Percentiles rank a stretch among this genome's conserved stretches.
These are phyloP conservation scores for Catagonus wagneri DNA, from an alignment of 2,113 vertebrate species.

Conservation along the genomic window DNA sequence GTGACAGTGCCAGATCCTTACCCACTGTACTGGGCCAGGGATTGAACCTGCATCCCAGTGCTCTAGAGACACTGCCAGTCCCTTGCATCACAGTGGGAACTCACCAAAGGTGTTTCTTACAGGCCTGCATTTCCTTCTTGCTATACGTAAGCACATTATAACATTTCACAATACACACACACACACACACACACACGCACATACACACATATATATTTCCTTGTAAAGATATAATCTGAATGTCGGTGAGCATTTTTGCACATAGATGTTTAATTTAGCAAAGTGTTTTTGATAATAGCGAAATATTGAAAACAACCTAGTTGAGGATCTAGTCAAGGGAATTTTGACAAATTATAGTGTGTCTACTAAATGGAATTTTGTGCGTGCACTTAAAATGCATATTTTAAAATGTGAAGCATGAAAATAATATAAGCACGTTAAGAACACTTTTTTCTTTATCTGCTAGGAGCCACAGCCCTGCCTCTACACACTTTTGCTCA, in stretches of 20 bases:
- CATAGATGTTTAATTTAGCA: not conserved
- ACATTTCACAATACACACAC: not conserved
- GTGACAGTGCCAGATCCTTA: too few relatives aligned
- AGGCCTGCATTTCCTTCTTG: not conserved
- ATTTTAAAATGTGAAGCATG: not conserved
- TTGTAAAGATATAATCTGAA: not conserved
- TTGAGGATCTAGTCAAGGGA: not conserved
- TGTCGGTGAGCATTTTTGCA: not conserved
- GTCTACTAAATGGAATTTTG: not conserved
- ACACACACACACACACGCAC: too few relatives aligned
- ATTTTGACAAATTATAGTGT: not conserved
- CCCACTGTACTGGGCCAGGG: too few relatives aligned
- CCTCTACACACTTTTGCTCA: not conserved
- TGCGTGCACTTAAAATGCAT: not conserved
- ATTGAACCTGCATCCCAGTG: too few relatives aligned
- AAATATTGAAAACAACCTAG: not conserved
- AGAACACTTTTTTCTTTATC: not conserved
- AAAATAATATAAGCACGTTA: not conserved
- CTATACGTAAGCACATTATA: not conserved
- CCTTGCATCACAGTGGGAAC: too few relatives aligned
- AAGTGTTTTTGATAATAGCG: not conserved
- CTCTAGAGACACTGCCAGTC: too few relatives aligned
- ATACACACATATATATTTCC: not conserved
- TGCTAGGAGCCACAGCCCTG: not conserved
- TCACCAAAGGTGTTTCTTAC: not conserved